These are phyloP conservation scores for Poicephalus gulielmi DNA, from an alignment of 2,113 vertebrate species.

Conservation along the genomic window DNA sequence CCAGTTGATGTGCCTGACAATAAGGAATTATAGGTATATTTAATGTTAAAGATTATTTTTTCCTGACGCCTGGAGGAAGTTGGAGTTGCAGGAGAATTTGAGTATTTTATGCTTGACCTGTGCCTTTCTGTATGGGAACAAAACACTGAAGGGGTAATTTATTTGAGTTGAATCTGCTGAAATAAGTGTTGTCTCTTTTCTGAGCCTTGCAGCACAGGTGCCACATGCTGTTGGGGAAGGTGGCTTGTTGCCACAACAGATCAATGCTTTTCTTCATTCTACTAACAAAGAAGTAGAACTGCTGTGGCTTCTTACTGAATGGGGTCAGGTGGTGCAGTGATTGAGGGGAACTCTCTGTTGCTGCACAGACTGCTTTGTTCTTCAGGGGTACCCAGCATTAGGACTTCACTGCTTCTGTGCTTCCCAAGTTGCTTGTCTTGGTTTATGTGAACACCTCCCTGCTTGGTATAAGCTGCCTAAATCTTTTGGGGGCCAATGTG, in stretches of 20 bases:
- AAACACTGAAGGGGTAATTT: not conserved
- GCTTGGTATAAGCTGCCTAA: not conserved
- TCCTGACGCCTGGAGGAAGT: not conserved
- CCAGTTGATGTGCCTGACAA: not conserved
- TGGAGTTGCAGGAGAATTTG: not conserved
- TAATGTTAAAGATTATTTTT: not conserved
- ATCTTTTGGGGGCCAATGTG: rapidly evolving
- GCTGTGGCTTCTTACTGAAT: not conserved
- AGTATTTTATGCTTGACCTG: not conserved
- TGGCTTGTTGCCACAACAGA: not conserved
- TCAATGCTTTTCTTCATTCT: not conserved
- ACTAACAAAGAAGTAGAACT: not conserved
- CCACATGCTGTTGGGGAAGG: not conserved
- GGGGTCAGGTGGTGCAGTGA: not conserved
- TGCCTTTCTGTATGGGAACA: not conserved
- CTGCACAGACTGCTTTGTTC: not conserved
- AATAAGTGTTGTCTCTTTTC: not conserved
- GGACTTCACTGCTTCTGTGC: not conserved
- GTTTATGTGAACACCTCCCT: not conserved
- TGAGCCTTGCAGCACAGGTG: not conserved
- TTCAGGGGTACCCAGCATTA: not conserved
- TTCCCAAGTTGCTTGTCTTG: not conserved
- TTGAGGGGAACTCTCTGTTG: not conserved
- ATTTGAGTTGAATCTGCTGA: not conserved
- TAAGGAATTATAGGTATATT: not conserved